Evolutionary conservation across 2,888 invertebrate species (phyloP), one percentile per base, ranked within the genome.

Genomic region (Scelioninae gen. 1): DNA sequence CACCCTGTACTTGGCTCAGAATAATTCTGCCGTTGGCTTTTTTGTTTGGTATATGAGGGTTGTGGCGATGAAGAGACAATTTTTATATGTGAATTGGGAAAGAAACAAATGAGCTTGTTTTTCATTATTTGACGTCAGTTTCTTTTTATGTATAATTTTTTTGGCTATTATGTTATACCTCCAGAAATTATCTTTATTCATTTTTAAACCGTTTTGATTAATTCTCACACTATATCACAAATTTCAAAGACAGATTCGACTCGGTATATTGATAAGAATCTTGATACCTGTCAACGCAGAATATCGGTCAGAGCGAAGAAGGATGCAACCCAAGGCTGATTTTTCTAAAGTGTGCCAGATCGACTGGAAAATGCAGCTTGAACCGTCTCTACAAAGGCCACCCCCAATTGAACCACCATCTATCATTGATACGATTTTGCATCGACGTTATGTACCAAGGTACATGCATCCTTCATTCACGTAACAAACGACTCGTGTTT

Each of bases 391-490:
- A 10, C 47, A 74, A 9, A 84, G 71, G 49, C 49, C 38, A 45
- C 51, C 83, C 15, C 58, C 69, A 13, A 81, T 86, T 10, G 68
- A 82, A 58, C 79, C 83, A 29, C 85, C 85, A 15, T 75, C 85
- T 62, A 69, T 75, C 47, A 56, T 71, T 55, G 86, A 87, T 38
- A 85, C 84, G 10, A 83, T 87, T 84, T 86, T 86, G 62, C 86
- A 88, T 85, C 85, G 78, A 15, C 84, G 87, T 31, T 80, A 86
- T 63, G 80, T 85, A 68, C 84, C 85, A 0, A 87, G 87, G 88
- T 87, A 76, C 49, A 43, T 62, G 32, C 32, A 45, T 43, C 16
- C 10, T 45, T 71, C 15, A 11, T 55, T 16, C 29, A 10, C 32
- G 1, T 16, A 49, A 47, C 56, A 56, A 47, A 69, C 47, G 56